Evolutionary conservation across 2,113 vertebrate species (phyloP).

Genomic region (Oryzias celebensis): DNA sequence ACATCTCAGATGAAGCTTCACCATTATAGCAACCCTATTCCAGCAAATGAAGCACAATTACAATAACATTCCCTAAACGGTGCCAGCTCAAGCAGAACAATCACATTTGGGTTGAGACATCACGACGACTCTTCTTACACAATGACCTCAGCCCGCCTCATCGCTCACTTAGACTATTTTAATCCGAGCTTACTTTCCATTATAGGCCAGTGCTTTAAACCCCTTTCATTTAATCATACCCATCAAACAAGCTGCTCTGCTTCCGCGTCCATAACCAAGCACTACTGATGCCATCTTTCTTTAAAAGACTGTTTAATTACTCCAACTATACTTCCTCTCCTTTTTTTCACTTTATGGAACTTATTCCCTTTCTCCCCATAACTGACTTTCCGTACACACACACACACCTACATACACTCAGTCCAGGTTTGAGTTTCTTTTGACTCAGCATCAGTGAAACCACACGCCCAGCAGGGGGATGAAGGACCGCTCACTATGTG

Average conservation of each 20-base stretch:
- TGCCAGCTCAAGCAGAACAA: slow-evolving; percentile 74
- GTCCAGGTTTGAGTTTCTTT: slow-evolving; percentile 42
- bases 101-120: slow-evolving; percentile 69
- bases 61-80: slow-evolving; percentile 58
- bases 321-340: slow-evolving; percentile 25
- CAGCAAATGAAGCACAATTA: slow-evolving; percentile 74
- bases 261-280: slow-evolving; percentile 25
- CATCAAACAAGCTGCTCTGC: slow-evolving; percentile 50
- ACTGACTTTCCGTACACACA: not conserved
- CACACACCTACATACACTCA: not conserved
- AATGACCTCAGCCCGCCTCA: slow-evolving; percentile 59
- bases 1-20: slow-evolving; percentile 58
- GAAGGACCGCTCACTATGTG: slow-evolving; percentile 6
- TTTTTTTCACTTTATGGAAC: slow-evolving; percentile 33
- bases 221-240: slow-evolving; percentile 54
- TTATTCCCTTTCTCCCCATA: not conserved
- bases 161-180: slow-evolving; percentile 60
- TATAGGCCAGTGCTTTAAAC: slow-evolving; percentile 50
- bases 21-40: slow-evolving; percentile 64
- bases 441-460: slow-evolving; percentile 56
- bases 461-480: slow-evolving; percentile 27
- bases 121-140: slow-evolving; percentile 47
- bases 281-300: slow-evolving; percentile 25
- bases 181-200: slow-evolving; percentile 67
- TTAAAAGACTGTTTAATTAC: slow-evolving; percentile 34